phyloP scores from a whole-genome alignment of 2,113 vertebrate species.

The Choloepus hoffmanni region DNA sequence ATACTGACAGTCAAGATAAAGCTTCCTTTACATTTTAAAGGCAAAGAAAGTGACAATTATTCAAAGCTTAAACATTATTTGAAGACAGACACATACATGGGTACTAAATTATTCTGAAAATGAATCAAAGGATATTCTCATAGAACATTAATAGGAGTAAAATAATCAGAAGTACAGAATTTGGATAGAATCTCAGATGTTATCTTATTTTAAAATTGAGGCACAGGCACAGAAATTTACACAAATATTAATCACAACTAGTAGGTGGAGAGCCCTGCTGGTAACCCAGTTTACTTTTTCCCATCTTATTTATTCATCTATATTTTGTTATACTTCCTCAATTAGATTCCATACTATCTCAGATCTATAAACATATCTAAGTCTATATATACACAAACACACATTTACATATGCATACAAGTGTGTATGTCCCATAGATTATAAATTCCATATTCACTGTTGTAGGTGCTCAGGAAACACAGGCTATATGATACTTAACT shows the following conservation, averaged over 20 bases:
- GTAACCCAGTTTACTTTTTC: neutral
- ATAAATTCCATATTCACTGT: neutral
- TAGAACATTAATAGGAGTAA: neutral
- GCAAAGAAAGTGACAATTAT: neutral
- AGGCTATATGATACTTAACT: conserved; percentile 1
- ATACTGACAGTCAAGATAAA: neutral
- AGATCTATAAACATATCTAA: neutral
- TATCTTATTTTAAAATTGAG: conserved; percentile 1
- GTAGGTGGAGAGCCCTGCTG: neutral
- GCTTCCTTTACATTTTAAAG: conserved; percentile 36
- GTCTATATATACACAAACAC: neutral
- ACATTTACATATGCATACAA: neutral
- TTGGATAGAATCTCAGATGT: neutral
- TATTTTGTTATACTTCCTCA: neutral
- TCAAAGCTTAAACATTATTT: neutral
- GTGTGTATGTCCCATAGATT: neutral
- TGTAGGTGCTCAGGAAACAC: neutral
- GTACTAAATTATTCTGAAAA: conserved; percentile 16
- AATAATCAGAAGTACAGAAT: neutral
- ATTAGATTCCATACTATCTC: neutral
- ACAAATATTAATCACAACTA: neutral
- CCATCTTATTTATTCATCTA: neutral
- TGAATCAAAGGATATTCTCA: neutral
- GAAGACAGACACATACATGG: neutral
- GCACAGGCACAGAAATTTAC: conserved; percentile 11